phyloP scores from a whole-genome alignment of 2,888 invertebrate species.

The Dynastes grantii region DNA sequence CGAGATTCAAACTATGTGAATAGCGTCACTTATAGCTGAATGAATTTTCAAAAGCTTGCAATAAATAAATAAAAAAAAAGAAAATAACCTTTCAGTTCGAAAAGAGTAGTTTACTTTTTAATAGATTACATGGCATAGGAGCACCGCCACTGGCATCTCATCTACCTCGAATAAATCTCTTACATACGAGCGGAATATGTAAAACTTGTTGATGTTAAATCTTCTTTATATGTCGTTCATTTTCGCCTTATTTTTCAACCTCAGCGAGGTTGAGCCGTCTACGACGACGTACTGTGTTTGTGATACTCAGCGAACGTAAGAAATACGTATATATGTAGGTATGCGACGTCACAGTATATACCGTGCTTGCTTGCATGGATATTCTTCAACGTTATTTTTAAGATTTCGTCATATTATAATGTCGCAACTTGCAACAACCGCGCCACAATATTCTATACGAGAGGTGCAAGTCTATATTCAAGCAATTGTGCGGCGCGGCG shows the following conservation, averaged over 20 bases:
- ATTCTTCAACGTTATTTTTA: background rate
- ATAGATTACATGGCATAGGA: background rate
- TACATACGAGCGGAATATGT: conserved; percentile 8
- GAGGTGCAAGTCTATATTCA: background rate
- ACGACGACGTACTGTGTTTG: background rate
- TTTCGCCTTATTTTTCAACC: background rate
- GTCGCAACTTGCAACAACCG: conserved; percentile 9
- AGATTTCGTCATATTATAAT: conserved; percentile 1
- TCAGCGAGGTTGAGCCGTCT: background rate
- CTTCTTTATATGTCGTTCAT: background rate
- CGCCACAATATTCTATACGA: background rate
- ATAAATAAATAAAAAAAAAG: too few relatives aligned
- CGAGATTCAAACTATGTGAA: too few relatives aligned
- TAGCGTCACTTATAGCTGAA: too few relatives aligned
- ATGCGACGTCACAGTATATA: too few relatives aligned
- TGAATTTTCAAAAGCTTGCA: too few relatives aligned
- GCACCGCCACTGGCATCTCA: background rate
- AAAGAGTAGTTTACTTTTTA: too few relatives aligned
- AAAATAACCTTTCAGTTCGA: too few relatives aligned
- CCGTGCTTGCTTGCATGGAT: background rate
- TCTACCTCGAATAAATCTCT: background rate
- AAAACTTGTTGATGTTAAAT: conserved; percentile 17
- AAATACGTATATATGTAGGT: background rate
- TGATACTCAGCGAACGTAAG: background rate
- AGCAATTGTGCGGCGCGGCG: conserved; percentile 23